These are phyloP conservation scores for Condylostylus longicornis DNA, from an alignment of 1,140 invertebrate genomes.

Conservation along the genomic window DNA sequence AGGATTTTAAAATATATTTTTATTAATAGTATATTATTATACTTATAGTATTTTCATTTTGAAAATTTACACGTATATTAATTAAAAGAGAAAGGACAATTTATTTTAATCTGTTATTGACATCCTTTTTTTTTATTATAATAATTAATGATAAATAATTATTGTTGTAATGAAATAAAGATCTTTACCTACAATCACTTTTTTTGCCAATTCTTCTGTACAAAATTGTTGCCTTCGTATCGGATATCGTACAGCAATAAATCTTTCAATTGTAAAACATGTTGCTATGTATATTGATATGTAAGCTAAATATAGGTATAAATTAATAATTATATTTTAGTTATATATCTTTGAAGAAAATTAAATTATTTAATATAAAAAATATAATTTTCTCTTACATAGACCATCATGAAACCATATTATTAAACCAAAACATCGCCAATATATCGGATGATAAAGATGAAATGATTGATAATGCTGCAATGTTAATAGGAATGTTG, in stretches of 20 bases:
- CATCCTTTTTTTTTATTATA: no score
- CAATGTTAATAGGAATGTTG: slow-evolving; percentile 48
- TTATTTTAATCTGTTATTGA: no score
- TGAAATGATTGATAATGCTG: slow-evolving; percentile 41
- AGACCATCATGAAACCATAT: slow-evolving; percentile 25
- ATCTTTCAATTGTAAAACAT: slow-evolving; percentile 62
- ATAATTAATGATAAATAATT: no score
- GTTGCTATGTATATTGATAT: slow-evolving; percentile 64
- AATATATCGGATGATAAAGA: slow-evolving; percentile 19
- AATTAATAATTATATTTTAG: neutral
- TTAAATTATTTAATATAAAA: no score
- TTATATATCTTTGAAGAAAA: neutral
- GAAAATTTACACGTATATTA: no score
- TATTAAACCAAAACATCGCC: slow-evolving; percentile 19
- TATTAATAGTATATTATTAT: no score
- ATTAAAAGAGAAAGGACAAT: no score
- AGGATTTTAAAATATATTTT: no score
- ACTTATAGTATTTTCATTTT: no score
- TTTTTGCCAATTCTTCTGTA: slow-evolving; percentile 43
- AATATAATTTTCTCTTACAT: no score
- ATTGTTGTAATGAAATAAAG: no score
- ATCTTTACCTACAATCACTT: slow-evolving; percentile 40
- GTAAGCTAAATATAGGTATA: slow-evolving; percentile 36
- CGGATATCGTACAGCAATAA: slow-evolving; percentile 62
- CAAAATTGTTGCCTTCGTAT: slow-evolving; percentile 55